A percentile compares a stretch with the other conserved stretches of the same genome.
Evolutionary conservation across 2,797 vertebrate genomes (phyloP).

Genomic region (Spinus pinus): DNA sequence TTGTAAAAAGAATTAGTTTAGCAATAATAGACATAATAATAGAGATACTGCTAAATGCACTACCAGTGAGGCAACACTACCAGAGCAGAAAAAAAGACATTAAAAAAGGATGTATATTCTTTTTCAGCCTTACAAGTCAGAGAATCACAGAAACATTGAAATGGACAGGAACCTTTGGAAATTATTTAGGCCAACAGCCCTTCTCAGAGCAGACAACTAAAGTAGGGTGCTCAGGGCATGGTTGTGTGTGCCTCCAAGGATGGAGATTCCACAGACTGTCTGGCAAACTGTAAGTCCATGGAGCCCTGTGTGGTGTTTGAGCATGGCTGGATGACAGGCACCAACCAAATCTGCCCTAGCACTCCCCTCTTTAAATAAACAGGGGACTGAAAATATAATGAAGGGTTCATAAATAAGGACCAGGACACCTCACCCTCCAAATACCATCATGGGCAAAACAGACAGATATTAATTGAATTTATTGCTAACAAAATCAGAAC

Average conservation of each 20-base stretch:
- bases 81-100: not conserved
- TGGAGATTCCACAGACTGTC: not conserved
- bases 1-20: not conserved
- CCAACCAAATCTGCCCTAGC: not conserved
- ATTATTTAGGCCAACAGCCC: not conserved
- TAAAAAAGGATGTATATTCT: not conserved
- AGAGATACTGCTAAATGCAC: not conserved
- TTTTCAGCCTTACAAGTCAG: not conserved
- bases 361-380: fast-evolving
- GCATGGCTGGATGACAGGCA: not conserved
- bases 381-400: not conserved
- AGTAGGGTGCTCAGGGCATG: not conserved
- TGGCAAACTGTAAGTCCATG: not conserved
- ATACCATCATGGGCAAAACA: not conserved
- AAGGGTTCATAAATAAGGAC: not conserved
- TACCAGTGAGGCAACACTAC: not conserved
- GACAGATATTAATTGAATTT: not conserved
- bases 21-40: not conserved
- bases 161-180: not conserved
- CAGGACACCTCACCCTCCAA: not conserved
- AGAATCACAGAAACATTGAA: not conserved
- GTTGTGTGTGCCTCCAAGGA: not conserved
- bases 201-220: not conserved
- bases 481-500: not conserved
- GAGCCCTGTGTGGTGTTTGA: not conserved